Evolutionary conservation across 2,888 invertebrate genomes (phyloP), one percentile per base, ranked within the genome.

Genomic region (Dolichopus griseipennis): DNA sequence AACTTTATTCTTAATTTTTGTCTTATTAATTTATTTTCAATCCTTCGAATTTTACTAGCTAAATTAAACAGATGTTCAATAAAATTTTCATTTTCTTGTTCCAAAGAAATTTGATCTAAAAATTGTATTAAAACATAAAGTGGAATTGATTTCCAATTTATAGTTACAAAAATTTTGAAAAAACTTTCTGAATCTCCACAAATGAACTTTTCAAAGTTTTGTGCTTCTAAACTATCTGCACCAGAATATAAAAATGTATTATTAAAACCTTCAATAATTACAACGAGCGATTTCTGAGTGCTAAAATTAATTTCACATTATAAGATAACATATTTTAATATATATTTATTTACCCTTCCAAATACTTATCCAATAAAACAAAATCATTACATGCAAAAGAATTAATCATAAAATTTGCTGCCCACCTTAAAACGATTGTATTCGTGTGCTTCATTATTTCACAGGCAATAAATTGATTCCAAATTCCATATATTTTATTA

Each of bases 121-220:
- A 20, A n/a, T 20, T 64, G 9, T 21, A 79, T 66, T 78, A 78
- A 77, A 65, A 74, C 74, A 67, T 74, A 74, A 66, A 80, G 69
- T 0, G 80, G 78, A 7, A 78, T 74, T 8, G 77, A 72, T 33
- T 76, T 77, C 78, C 80, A 80, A 7, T 75, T 71, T 4, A 80
- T 73, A 12, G 70, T 66, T 0, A 68, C 64, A 20, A 75, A 71
- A 0, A 63, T 10, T 52, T 69, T 67, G 61, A 74, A 9, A 64
- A 76, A 34, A 71, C 20, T 21, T 68, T 70, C 33, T 72, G 64
- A 7, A 71, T 74, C 69, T 0, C 52, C 62, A 2, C 67, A n/a
- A 34, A 76, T 67, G 61, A 77, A 76, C 0, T 63, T 18, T 0
- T 65, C 20, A 18, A 74, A 69, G 21, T 72, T 67, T 3, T 70